Evolutionary conservation across 2,888 invertebrate species (phyloP).

Genomic region (Coleophora deauratella): DNA sequence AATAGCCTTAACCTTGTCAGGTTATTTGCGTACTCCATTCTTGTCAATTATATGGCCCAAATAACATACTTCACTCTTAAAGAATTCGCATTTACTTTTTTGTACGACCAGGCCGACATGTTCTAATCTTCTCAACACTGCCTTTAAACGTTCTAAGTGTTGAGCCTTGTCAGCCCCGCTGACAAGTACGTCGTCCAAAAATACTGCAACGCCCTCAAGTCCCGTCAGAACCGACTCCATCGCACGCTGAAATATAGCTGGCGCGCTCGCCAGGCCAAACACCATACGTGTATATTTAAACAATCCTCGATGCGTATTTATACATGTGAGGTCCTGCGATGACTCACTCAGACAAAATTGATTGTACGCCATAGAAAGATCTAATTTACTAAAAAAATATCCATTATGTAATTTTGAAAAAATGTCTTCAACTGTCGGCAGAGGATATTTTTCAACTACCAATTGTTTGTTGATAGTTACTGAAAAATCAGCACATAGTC

Average conservation of each 20-base stretch:
- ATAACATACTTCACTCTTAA: no score
- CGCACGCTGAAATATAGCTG: slow-evolving; percentile 7
- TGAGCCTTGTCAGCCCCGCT: slow-evolving; percentile 4
- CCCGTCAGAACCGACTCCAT: not conserved
- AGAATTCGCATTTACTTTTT: slow-evolving; percentile 14
- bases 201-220: not conserved
- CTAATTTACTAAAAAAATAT: slow-evolving; percentile 3
- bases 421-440: slow-evolving; percentile 5
- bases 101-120: slow-evolving; percentile 16
- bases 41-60: no score
- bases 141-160: slow-evolving; percentile 11
- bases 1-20: slow-evolving; percentile 14
- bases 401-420: slow-evolving; percentile 2
- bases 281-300: slow-evolving; percentile 11
- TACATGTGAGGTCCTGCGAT: no score
- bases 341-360: no score
- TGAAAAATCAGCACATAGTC: not conserved
- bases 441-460: slow-evolving; percentile 3
- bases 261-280: slow-evolving; percentile 10
- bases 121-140: slow-evolving; percentile 13
- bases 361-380: slow-evolving; percentile 5
- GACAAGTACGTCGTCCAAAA: slow-evolving; percentile 9
- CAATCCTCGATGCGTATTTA: slow-evolving; percentile 9
- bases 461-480: slow-evolving; percentile 5
- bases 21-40: slow-evolving; percentile 15